Base-by-base conservation (phyloP, 2,888 invertebrate species). In the Corbicula japonica region DNA sequence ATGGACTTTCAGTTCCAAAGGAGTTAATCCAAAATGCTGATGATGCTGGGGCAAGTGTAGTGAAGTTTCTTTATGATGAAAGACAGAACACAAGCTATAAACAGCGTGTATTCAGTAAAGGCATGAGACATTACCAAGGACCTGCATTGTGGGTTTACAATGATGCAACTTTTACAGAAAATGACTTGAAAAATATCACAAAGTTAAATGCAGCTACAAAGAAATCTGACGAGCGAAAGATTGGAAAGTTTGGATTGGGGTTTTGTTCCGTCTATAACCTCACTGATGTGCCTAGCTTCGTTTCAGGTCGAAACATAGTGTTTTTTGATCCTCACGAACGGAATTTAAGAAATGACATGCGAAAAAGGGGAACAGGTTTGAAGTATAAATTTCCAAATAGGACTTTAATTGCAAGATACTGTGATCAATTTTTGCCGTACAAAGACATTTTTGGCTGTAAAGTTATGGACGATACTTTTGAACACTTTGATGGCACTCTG, bases 231-330 rank as follows among this genome's bases (percentile, higher is more conserved):
- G 79, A 84, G 28, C 86, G 87, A 5, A 91, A 90, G 75, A 89
- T 92, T 54, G 92, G 92, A 28, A 84, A 88, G 54, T 92, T 92
- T 85, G 92, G 92, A 23, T 85, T 92, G 6, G 92, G 92, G 1
- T 92, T 92, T 81, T 91, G 91, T 69, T 85, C 91, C 12, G 91
- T 92, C n/a, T 92, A 92, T 77, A 92, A 92, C 66, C 52, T 92
- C n/a, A 92, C 92, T 6, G 92, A 92, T 85, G 90, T 91, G 18
- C 92, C 92, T 15, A 90, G 91, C 63, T 91, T 92, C 69, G 79
- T 93, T 23, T 91, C 91, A 68, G 80, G 90, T 5, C 80, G 88
- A 68, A 88, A 81, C 52, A 78, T 92, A 52, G 91, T 92, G 12
- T 90, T 92, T 10, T 90, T 93, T 72, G 93, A 93, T 80, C 93